A percentile compares a stretch with the other conserved stretches of the same genome.
Evolutionary conservation across 2,113 vertebrate species (phyloP).

Genomic region (Isurus oxyrinchus): DNA sequence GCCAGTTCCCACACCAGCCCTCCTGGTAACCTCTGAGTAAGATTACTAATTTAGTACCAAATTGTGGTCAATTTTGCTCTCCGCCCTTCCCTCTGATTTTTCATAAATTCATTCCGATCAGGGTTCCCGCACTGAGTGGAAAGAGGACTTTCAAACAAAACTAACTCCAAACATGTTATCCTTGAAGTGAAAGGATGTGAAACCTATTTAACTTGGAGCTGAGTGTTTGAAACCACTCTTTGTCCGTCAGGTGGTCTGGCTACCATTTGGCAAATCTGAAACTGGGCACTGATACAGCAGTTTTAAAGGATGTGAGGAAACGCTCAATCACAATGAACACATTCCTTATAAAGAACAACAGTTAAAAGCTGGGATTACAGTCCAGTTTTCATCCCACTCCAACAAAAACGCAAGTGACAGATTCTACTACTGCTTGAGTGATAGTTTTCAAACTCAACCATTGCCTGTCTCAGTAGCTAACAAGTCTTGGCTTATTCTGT

Average conservation of each 20-base stretch:
- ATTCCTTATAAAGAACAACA: neutral
- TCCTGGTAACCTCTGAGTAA: neutral
- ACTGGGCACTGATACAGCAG: neutral
- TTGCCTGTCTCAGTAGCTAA: neutral
- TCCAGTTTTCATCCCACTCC: neutral
- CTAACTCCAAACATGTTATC: neutral
- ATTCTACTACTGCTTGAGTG: neutral
- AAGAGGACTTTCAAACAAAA: neutral
- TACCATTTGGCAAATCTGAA: neutral
- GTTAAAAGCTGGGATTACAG: neutral
- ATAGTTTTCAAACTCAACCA: neutral
- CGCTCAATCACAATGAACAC: neutral
- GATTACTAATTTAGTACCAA: neutral
- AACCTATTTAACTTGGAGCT: neutral
- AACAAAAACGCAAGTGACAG: neutral
- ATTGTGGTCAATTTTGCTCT: neutral
- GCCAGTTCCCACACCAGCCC: neutral
- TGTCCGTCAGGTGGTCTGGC: neutral
- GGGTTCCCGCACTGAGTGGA: neutral
- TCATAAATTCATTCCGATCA: neutral
- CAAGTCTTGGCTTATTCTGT: neutral
- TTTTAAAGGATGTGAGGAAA: neutral
- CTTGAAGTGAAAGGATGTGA: neutral
- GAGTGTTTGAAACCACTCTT: neutral
- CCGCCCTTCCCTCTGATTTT: neutral